Percentiles rank a stretch among this genome's conserved stretches.
phyloP scores from a whole-genome alignment of 1,140 invertebrate species.

The Episyrphus balteatus region DNA sequence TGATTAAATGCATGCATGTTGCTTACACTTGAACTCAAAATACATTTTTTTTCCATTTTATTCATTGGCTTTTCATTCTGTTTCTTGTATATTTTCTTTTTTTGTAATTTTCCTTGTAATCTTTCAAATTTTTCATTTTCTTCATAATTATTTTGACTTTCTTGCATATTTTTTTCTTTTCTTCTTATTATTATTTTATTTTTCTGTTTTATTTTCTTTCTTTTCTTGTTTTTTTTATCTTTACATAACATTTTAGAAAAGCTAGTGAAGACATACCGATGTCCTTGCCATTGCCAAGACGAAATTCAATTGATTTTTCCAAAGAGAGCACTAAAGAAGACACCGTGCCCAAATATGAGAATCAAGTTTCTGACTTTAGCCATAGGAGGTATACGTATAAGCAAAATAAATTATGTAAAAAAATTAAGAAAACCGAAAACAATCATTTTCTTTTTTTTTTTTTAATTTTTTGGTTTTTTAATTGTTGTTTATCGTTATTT shows the following conservation, averaged over 20 bases:
- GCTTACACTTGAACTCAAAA: neutral
- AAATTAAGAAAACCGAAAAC: too few relatives aligned
- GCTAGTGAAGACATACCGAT: constrained; percentile 29
- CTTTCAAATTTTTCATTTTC: too few relatives aligned
- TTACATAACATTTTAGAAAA: constrained; percentile 21
- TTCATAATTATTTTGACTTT: neutral
- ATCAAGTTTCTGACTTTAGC: constrained; percentile 52
- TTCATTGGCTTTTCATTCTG: too few relatives aligned
- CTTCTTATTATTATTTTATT: neutral
- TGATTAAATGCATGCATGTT: too few relatives aligned
- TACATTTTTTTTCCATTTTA: neutral
- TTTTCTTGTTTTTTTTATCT: constrained; percentile 4
- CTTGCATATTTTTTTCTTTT: constrained; percentile 3
- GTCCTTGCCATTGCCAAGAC: constrained; percentile 38
- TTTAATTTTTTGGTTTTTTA: neutral
- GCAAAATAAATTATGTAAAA: too few relatives aligned
- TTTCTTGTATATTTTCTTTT: too few relatives aligned
- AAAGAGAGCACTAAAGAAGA: constrained; percentile 34
- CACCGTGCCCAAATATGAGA: constrained; percentile 38
- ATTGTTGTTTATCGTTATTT: too few relatives aligned
- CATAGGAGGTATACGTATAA: constrained; percentile 43
- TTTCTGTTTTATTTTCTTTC: neutral
- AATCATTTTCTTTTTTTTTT: neutral
- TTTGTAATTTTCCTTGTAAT: too few relatives aligned
- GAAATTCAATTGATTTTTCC: constrained; percentile 45